Evolutionary conservation across 2,888 invertebrate species (phyloP), one percentile per base, ranked within the genome.

Genomic region (Catocala fraxini): DNA sequence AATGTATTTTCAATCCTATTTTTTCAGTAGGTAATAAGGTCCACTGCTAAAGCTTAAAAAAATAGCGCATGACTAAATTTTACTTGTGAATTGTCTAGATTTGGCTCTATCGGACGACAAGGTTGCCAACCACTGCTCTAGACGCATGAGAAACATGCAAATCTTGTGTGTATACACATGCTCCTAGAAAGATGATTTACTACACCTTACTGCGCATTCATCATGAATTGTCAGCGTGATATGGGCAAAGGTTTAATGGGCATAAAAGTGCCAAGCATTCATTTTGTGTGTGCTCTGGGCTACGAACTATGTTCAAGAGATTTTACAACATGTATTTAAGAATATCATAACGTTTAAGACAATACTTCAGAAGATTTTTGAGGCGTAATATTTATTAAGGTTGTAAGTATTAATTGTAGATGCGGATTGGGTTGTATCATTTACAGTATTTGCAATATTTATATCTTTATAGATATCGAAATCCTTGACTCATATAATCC

Each of bases 261-360:
- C 34, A 53, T 45, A 53, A 59, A 62, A 62, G 48, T 62, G 56
- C 43, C 56, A 57, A 11, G 45, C 62, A 53, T 57, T 56, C 34
- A 62, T 62, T 53, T 57, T 34, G 47, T 25, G 34, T 56, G 12
- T 43, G 34, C 12, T 49, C 11, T 45, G 48, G 35, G 15, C 52
- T 47, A 51, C 33, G 42, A 53, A 47, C 47, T 59, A 33, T 47
- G 34, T 56, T 34, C 13, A 42, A 46, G 34, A 42, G 33, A 46
- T 52, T 41, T 52, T 12, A 33, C 13, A 52, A 5, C 9, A 12
- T 15, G 52, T 41, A 47, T 46, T 15, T 25, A 25, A 25, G 25
- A 25, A 25, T 25, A 25, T 41, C 39, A 33, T 9, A 46, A 7
- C 9, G 7, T 13, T 46, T 3, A 0, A 46, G 9, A 15, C 9